Evolutionary conservation across 2,888 invertebrate genomes (phyloP), one percentile per base, ranked within the genome.

Genomic region (Cenopis cana): DNA sequence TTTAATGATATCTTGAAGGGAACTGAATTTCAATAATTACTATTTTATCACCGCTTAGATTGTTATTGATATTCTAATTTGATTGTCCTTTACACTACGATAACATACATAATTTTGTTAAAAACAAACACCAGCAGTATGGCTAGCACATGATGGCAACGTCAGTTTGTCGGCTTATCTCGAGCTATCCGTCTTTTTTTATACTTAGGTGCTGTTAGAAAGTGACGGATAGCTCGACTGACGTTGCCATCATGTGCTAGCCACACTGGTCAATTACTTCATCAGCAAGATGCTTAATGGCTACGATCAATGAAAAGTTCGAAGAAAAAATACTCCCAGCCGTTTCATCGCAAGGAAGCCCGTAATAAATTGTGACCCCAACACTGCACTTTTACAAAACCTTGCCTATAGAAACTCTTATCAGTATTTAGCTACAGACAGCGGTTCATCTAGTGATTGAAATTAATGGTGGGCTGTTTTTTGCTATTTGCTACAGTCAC

Each of bases 361-460:
- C 20, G 50, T 50, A 61, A 71, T 71, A 71, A 71, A 71, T 71
- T 41, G 49, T 20, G 54, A 46, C n/a, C 20, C 54, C 24, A 20
- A 38, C 71, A n/a, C 46, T 36, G 66, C 54, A 60, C 38, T 71
- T 67, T 66, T 77, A 77, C 81, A 81, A 85, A 85, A 80, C 78
- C 79, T 77, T 68, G 68, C 81, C 85, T 82, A 88, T 88, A 85
- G 85, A 87, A 85, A 83, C 77, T 79, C 84, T 89, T 90, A 90
- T 90, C 90, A 85, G 78, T 71, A 17, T 72, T 62, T 57, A 68
- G 74, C 74, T 79, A 85, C 82, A 83, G 85, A 83, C 82, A 81
- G 80, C 79, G 74, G 71, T 69, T 76, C 82, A 79, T 79, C 76
- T 77, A 78, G 88, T 90, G 91, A 91, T 90, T 89, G 91, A 91